Conservation (phyloP, 2,888 invertebrate species). For the Thera obeliscata region DNA sequence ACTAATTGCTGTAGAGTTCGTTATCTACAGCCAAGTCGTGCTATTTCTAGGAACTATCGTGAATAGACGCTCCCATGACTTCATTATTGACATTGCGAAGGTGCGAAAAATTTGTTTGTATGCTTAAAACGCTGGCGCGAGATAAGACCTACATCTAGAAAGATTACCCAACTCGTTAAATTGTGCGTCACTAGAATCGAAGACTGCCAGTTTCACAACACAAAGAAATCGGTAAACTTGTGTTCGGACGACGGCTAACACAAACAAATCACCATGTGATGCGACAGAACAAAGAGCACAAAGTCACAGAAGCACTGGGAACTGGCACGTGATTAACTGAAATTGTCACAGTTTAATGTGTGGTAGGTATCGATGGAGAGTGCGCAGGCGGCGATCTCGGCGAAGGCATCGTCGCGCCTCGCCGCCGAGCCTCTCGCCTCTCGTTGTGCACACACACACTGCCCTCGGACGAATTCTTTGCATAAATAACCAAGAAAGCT, state of each 20-base stretch:
- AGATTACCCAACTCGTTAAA: slow-evolving; percentile 60
- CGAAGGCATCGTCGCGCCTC: slow-evolving; percentile 69
- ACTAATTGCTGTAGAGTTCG: slow-evolving; percentile 48
- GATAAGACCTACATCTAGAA: slow-evolving; percentile 66
- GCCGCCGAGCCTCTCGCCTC: slow-evolving; percentile 73
- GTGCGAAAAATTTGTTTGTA: slow-evolving; percentile 25
- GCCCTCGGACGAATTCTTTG: slow-evolving; percentile 82
- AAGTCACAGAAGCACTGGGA: slow-evolving; percentile 66
- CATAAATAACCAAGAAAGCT: slow-evolving; percentile 83
- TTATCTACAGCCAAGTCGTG: slow-evolving; percentile 43
- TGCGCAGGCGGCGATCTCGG: slow-evolving; percentile 71
- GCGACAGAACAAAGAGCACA: slow-evolving; percentile 65
- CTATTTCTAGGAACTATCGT: slow-evolving; percentile 22
- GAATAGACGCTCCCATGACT: slow-evolving; percentile 29
- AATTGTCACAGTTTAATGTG: slow-evolving; percentile 65
- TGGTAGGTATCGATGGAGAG: slow-evolving; percentile 45
- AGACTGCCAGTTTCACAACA: slow-evolving; percentile 61
- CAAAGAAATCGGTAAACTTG: slow-evolving; percentile 68
- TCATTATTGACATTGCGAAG: slow-evolving; percentile 29
- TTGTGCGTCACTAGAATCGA: slow-evolving; percentile 60
- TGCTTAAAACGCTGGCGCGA: slow-evolving; percentile 41
- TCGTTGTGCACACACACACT: slow-evolving; percentile 69
- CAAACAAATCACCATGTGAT: slow-evolving; percentile 58
- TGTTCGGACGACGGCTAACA: slow-evolving; percentile 48
- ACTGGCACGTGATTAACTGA: slow-evolving; percentile 64